Evolutionary conservation across 2,888 invertebrate species (phyloP), one percentile per base, ranked within the genome.

Genomic region (Nemotelus pantherinus): DNA sequence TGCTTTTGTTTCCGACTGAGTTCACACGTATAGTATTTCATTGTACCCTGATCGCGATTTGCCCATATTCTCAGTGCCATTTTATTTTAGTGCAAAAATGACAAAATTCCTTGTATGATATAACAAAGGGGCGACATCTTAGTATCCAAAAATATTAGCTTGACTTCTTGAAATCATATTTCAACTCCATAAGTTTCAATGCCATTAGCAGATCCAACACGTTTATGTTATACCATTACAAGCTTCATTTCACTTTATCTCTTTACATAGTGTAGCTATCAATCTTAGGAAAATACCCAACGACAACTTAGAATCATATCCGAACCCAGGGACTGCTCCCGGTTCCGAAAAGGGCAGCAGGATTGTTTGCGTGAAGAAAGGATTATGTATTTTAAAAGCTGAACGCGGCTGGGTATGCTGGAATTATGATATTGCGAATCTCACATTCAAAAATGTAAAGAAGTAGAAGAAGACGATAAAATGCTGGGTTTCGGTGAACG

Each of bases 201-300:
- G 47, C 67, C 47, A 44, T 48, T 48, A 48, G 48, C 67, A 44
- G 39, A 50, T 50, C 67, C 50, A 68, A 68, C 67, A 68, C 67
- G 48, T 68, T 68, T 68, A 39, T 50, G 50, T 47, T 68, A 39
- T n/a, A 39, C 25, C 67, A 39, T 68, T 68, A 68, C n/a, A 41
- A 68, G 67, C 48, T 47, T 68, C 67, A 68, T 68, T 68, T 50
- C 67, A 68, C 50, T 68, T 68, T 68, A 68, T 68, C 67, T 50
- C 50, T 68, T 68, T 68, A 68, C 67, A 68, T 68, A 68, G 67
- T 68, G 67, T 10, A 39, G 67, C 67, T n/a, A 68, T 68, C 67
- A 68, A 68, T 68, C 67, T 68, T 68, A 25, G 48, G 25, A 25
- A 47, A 10, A 68, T 68, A 41, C 67, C 25, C 25, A 50, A 68